A percentile compares a stretch with the other conserved stretches of the same genome.
Conservation (phyloP, 2,888 invertebrate species). For the Augochlorella aurata region DNA sequence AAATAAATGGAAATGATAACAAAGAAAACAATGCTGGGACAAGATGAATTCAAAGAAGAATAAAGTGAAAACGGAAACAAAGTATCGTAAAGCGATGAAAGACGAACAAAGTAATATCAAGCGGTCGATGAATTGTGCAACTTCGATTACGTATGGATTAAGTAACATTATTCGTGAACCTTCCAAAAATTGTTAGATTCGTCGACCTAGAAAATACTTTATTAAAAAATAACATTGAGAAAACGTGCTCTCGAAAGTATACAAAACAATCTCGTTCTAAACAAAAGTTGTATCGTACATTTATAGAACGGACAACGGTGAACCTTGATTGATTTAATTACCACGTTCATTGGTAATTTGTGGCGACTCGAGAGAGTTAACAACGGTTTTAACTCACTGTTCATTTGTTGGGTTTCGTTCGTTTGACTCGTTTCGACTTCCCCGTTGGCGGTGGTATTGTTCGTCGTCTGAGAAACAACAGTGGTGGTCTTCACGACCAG, state of each 20-base stretch:
- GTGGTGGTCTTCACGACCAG: constrained; percentile 78
- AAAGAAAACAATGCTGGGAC: neutral
- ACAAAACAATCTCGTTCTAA: neutral
- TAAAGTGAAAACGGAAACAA: constrained; percentile 13
- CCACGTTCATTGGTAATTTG: constrained; percentile 18
- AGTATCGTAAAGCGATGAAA: constrained; percentile 46
- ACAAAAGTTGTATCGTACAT: constrained; percentile 6
- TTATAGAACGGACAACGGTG: constrained; percentile 6
- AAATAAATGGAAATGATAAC: constrained; percentile 42
- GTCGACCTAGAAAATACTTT: constrained; percentile 41
- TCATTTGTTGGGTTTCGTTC: constrained; percentile 78
- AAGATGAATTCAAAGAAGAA: neutral
- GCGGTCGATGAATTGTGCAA: constrained; percentile 12
- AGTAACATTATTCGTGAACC: constrained; percentile 36
- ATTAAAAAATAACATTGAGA: constrained; percentile 31
- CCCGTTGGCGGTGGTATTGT: constrained; percentile 78
- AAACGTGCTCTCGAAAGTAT: constrained; percentile 19
- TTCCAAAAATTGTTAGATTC: constrained; percentile 34
- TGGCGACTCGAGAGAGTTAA: neutral
- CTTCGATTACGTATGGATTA: constrained; percentile 19
- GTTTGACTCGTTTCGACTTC: constrained; percentile 77
- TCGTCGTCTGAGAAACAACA: constrained; percentile 78
- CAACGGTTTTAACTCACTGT: constrained; percentile 75
- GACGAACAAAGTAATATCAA: constrained; percentile 40
- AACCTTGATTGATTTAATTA: constrained; percentile 19